These are phyloP conservation scores for Beroe ovata DNA, from an alignment of 37 sponge, comb jelly and placozoan genomes.

Conservation along the genomic window DNA sequence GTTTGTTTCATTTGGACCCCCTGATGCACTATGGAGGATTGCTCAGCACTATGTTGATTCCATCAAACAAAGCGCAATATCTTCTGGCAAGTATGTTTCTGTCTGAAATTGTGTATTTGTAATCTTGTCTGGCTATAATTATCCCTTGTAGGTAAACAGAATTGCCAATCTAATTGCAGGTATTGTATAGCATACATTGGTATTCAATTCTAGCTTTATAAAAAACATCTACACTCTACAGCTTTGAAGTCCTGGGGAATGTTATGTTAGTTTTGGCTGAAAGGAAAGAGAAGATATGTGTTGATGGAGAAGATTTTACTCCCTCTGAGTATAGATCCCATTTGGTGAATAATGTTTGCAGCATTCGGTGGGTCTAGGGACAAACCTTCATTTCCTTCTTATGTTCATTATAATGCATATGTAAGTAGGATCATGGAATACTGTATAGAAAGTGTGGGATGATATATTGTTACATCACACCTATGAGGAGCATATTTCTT, in stretches of 20 bases:
- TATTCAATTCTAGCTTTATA: background rate
- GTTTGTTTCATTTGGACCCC: background rate
- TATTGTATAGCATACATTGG: no score
- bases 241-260: slow-evolving; percentile 30
- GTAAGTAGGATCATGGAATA: no score
- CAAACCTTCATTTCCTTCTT: no score
- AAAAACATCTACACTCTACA: background rate
- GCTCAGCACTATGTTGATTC: background rate
- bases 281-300: background rate
- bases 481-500: no score
- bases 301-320: slow-evolving; percentile 27
- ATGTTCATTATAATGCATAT: no score
- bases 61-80: background rate
- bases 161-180: no score
- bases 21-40: background rate
- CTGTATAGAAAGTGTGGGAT: no score
- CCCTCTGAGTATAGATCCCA: background rate
- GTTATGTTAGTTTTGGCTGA: background rate
- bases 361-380: background rate
- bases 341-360: slow-evolving; percentile 29
- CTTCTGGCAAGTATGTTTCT: slow-evolving; percentile 8
- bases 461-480: no score
- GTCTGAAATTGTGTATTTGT: no score
- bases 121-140: no score
- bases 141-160: no score